Conservation (phyloP, 2,888 invertebrate genomes). For the Euplexia lucipara region DNA sequence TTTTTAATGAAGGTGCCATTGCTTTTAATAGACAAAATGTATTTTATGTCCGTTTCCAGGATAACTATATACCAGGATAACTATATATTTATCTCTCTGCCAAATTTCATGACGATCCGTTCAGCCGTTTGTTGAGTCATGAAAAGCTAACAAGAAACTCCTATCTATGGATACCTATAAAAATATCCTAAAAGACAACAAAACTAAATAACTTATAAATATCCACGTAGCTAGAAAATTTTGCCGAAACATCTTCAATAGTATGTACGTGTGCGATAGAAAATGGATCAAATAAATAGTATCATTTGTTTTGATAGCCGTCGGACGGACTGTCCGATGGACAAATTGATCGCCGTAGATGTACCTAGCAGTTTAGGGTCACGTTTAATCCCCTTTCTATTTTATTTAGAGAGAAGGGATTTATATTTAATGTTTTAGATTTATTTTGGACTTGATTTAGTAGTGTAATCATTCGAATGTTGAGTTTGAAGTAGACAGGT, state of each 20-base stretch:
- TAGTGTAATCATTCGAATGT: constrained; percentile 21
- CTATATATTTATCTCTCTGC: no score
- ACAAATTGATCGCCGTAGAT: constrained; percentile 40
- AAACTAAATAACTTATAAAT: constrained; percentile 58
- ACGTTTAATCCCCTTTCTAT: constrained; percentile 43
- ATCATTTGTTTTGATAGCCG: constrained; percentile 62
- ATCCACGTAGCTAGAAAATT: constrained; percentile 35
- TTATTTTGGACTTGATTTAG: constrained; percentile 34
- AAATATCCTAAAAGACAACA: constrained; percentile 33
- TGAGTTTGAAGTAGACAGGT: not conserved
- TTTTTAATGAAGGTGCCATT: no score
- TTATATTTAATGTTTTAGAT: constrained; percentile 16
- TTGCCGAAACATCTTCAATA: constrained; percentile 45
- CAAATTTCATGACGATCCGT: no score
- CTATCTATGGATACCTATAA: constrained; percentile 21
- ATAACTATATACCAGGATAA: no score
- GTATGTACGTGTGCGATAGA: constrained; percentile 57
- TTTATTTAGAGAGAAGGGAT: constrained; percentile 29
- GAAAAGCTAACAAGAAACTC: no score
- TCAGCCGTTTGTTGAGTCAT: no score
- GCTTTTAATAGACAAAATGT: no score
- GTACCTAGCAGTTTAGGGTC: constrained; percentile 31
- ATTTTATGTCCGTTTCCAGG: no score
- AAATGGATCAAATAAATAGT: constrained; percentile 61
- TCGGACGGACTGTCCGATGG: constrained; percentile 40